A percentile compares a stretch with the other conserved stretches of the same genome.
phyloP scores from a whole-genome alignment of 64 coral and sea anemone species.

The Orbicella faveolata region DNA sequence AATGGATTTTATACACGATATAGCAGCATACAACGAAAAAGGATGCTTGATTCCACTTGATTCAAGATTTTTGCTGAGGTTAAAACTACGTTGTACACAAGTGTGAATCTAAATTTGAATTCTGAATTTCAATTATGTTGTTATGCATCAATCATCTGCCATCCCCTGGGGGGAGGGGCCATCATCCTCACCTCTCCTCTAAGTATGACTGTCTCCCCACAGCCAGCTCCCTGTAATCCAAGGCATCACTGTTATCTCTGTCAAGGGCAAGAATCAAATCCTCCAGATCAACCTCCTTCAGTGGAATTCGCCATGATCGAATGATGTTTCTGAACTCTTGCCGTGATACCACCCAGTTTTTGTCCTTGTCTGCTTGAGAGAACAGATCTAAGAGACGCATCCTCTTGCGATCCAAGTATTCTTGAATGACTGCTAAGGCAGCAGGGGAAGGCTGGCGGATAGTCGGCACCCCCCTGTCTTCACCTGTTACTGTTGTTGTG shows the following conservation, averaged over 20 bases:
- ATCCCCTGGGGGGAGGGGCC: background rate
- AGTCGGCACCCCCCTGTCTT: conserved; percentile 87
- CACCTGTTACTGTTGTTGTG: conserved; percentile 57
- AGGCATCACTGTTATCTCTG: conserved; percentile 83
- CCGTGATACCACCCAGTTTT: conserved; percentile 86
- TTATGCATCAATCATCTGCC: too few relatives aligned
- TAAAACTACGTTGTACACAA: too few relatives aligned
- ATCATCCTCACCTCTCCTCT: conserved; percentile 43
- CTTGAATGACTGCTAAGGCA: conserved; percentile 80
- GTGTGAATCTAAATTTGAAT: too few relatives aligned
- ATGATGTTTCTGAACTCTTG: conserved; percentile 88
- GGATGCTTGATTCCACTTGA: too few relatives aligned
- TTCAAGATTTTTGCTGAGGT: too few relatives aligned
- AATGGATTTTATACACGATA: too few relatives aligned
- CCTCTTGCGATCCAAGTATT: conserved; percentile 75
- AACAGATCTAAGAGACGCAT: conserved; percentile 83
- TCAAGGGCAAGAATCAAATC: conserved; percentile 88
- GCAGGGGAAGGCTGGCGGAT: conserved; percentile 85
- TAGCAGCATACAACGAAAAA: too few relatives aligned
- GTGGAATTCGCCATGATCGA: conserved; percentile 68
- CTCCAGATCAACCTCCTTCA: conserved; percentile 82
- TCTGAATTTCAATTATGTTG: too few relatives aligned
- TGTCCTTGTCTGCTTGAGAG: conserved; percentile 93
- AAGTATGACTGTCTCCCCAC: conserved; percentile 84
- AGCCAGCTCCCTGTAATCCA: conserved; percentile 85